Percentiles rank a stretch among this genome's conserved stretches.
These are phyloP conservation scores for Gracilinanus agilis DNA, from an alignment of 2,113 vertebrate genomes.

Conservation along the genomic window DNA sequence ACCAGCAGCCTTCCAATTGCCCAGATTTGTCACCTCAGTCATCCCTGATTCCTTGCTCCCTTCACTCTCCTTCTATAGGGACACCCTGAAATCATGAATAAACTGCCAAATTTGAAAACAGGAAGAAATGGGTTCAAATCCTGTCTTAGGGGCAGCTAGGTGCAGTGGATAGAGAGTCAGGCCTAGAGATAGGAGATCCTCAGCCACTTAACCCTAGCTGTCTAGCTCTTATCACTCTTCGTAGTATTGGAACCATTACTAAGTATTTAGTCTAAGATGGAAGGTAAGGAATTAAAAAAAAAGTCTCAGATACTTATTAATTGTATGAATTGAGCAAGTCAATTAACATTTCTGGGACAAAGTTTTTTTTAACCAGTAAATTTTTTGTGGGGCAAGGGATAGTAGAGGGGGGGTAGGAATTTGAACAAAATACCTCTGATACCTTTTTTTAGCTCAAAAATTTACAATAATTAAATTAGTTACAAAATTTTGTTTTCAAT, in stretches of 20 bases:
- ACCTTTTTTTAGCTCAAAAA: background rate
- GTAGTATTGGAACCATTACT: too few species aligned
- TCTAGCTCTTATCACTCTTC: too few species aligned
- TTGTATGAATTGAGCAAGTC: background rate
- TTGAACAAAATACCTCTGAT: background rate
- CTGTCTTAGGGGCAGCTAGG: background rate
- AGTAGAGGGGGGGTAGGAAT: too few species aligned
- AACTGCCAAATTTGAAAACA: background rate
- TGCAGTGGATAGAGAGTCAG: too few species aligned
- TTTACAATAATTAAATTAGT: background rate
- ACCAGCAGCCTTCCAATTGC: background rate
- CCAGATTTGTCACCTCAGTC: fast-evolving
- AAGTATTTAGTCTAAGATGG: too few species aligned
- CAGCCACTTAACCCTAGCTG: too few species aligned
- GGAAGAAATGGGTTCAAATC: background rate
- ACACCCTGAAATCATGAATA: background rate
- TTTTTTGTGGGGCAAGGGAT: too few species aligned
- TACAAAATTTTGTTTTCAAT: background rate
- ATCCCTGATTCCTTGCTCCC: background rate
- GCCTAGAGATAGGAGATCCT: too few species aligned
- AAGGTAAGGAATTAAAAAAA: too few species aligned
- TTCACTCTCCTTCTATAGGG: background rate
- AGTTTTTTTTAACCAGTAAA: background rate
- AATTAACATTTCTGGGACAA: background rate
- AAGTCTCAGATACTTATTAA: background rate